Base-by-base conservation (phyloP, 2,113 vertebrate genomes). In the Podarcis cretensis region DNA sequence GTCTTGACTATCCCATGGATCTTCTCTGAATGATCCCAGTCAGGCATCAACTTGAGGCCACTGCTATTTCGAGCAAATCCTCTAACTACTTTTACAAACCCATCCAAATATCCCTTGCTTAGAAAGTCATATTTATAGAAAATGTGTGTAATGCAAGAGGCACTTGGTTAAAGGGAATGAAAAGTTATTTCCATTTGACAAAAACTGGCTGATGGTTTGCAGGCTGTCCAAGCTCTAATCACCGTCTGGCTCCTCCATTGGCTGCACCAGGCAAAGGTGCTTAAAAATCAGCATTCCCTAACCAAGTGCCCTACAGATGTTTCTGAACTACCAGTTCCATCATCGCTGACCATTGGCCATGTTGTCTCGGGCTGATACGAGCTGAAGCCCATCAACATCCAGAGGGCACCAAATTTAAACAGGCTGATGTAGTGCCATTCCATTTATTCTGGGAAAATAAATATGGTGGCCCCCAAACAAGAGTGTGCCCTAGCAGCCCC, bases 71-170 rank as follows among this genome's bases (percentile, higher is more conserved):
- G 85, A 80, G 66, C 89, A 84, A 87, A 89, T 81, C 63, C 63
- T 1, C 79, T 77, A 87, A 91, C 79, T 89, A 14, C 40, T 10
- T 65, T 5, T 7, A 89, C 82, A 87, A 83, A 18, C 27, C 40
- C 76, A 66, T 20, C 35, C 71, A 91, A 75, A 57, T 77, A 90
- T 87, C 12, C 37, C 59, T 40, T 76, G 71, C 71, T 81, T 78
- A 65, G 84, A 90, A 91, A 90, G 54, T 84, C 1, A 84, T 88
- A 87, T 90, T 95, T 90, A 84, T 80, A 92, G 94, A 87, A 94
- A 86, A 43, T 18, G 63, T 65, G 9, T 75, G 66, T 32, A 87
- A 91, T 71, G 79, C 65, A 89, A 57, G 90, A 89, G 86, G 89
- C 93, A 83, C 77, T 91, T 80, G 37, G 90, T 79, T 91, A 75